Evolutionary conservation across 2,797 vertebrate species (phyloP).

Genomic region (Pristis pectinata): DNA sequence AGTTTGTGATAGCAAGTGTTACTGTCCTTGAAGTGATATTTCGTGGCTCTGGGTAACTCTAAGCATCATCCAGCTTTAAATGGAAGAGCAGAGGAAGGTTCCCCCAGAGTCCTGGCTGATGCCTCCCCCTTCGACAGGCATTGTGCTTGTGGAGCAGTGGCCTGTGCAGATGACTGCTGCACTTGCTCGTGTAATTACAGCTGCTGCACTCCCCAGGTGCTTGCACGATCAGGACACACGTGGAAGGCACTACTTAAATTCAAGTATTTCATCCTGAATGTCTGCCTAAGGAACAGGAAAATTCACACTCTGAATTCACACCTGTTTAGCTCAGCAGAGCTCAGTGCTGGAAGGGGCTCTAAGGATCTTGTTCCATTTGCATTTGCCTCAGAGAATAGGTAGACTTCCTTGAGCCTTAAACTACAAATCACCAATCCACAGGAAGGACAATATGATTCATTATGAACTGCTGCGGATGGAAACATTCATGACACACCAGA

Average conservation of each 20-base stretch:
- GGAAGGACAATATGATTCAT: neutral
- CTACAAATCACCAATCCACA: neutral
- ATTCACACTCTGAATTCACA: neutral
- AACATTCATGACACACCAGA: neutral
- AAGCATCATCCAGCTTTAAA: neutral
- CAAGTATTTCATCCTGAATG: neutral
- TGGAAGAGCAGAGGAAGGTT: neutral
- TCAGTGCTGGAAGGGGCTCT: neutral
- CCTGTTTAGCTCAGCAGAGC: neutral
- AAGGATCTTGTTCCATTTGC: neutral
- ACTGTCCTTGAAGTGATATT: neutral
- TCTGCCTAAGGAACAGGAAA: neutral
- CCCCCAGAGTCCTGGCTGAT: neutral
- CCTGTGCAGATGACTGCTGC: neutral
- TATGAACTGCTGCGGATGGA: neutral
- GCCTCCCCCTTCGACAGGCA: neutral
- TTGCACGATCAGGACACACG: neutral
- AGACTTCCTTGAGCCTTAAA: neutral
- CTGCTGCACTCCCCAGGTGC: neutral
- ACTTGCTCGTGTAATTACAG: neutral
- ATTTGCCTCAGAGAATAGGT: neutral
- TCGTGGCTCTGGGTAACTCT: neutral
- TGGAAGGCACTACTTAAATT: neutral
- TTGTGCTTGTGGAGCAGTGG: neutral
- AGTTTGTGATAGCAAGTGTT: too few species aligned